Percentiles rank a stretch among this genome's conserved stretches.
These are phyloP conservation scores for Frieseomelitta varia DNA, from an alignment of 1,140 invertebrate species.

Conservation along the genomic window DNA sequence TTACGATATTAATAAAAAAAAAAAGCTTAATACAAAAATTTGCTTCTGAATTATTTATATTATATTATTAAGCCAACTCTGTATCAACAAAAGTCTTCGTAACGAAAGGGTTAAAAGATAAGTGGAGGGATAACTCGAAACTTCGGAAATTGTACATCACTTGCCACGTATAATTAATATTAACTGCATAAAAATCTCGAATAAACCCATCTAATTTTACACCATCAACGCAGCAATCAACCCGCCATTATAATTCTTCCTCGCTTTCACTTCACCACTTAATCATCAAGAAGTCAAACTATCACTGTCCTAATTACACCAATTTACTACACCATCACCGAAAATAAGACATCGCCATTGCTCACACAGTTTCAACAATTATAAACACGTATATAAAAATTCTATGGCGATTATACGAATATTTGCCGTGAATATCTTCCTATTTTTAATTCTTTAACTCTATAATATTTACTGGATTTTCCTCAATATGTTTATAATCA, in stretches of 20 bases:
- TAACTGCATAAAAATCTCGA: not conserved
- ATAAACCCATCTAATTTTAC: not conserved
- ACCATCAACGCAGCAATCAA: not conserved
- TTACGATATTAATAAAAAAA: too few species aligned
- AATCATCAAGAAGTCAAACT: not conserved
- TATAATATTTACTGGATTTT: too few species aligned
- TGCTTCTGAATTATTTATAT: too few species aligned
- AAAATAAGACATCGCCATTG: not conserved
- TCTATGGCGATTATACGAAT: too few species aligned
- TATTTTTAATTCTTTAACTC: too few species aligned
- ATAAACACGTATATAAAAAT: not conserved
- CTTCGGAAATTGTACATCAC: not conserved
- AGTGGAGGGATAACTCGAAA: too few species aligned
- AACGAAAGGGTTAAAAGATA: too few species aligned
- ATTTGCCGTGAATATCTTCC: too few species aligned
- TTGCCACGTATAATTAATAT: not conserved
- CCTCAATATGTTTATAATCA: too few species aligned
- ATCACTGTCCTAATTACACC: not conserved
- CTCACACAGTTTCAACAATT: not conserved
- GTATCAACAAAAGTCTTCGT: too few species aligned
- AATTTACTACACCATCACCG: not conserved
- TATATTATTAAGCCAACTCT: too few species aligned
- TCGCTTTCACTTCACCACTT: conserved; percentile 1
- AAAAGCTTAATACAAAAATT: too few species aligned
- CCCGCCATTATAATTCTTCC: not conserved